Evolutionary conservation across 1,140 invertebrate species (phyloP).

Genomic region (Drosophila setifemur): DNA sequence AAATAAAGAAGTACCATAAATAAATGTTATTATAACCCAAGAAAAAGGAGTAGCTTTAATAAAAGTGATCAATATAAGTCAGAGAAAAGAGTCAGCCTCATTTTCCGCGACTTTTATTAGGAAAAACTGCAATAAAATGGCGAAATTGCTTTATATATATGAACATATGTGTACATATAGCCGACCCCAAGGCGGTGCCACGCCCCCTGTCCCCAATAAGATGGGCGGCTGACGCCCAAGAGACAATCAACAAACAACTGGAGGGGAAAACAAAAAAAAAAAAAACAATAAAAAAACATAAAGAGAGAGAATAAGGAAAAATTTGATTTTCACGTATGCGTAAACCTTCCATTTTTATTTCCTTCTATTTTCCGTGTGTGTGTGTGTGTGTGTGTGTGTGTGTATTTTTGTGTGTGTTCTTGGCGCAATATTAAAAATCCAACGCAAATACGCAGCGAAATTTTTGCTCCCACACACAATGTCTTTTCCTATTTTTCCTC

Average conservation of each 20-base stretch:
- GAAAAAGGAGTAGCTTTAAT: neutral
- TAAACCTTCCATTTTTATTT: slow-evolving; percentile 47
- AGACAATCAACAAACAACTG: slow-evolving; percentile 61
- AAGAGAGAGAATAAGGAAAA: slow-evolving; percentile 15
- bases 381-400: neutral
- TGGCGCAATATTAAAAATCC: slow-evolving; percentile 78
- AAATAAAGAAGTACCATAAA: neutral
- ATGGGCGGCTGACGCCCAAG: neutral
- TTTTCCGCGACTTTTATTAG: slow-evolving; percentile 29
- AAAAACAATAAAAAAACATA: neutral
- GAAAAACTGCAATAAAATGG: slow-evolving; percentile 68
- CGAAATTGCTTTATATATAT: slow-evolving; percentile 2
- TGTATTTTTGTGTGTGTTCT: slow-evolving; percentile 42
- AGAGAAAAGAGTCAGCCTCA: neutral
- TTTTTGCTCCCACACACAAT: slow-evolving; percentile 60
- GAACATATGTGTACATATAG: too few species aligned
- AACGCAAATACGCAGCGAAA: slow-evolving; percentile 71
- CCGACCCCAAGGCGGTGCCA: slow-evolving; percentile 17
- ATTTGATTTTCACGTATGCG: slow-evolving; percentile 75
- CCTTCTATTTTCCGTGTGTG: neutral
- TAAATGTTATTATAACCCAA: too few species aligned
- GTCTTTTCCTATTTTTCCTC: slow-evolving; percentile 15
- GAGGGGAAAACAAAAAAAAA: neutral
- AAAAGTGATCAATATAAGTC: neutral
- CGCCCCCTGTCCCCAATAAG: slow-evolving; percentile 12